Evolutionary conservation across 2,113 vertebrate genomes (phyloP).

Genomic region (Machaerirhynchus nigripectus): DNA sequence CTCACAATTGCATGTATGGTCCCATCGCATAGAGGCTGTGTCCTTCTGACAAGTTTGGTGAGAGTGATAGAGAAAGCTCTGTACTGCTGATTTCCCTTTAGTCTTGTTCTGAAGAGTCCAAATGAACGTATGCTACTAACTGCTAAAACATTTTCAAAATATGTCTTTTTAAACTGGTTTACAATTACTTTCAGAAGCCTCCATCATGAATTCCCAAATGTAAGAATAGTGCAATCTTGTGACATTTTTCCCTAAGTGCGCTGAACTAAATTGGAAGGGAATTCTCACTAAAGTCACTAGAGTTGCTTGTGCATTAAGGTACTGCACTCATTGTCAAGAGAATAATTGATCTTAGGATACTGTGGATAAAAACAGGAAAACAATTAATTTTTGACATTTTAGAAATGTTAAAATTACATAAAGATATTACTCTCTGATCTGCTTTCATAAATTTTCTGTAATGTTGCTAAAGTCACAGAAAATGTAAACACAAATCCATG

Average conservation of each 20-base stretch:
- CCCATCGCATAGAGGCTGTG: not conserved
- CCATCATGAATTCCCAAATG: not conserved
- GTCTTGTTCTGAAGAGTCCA: not conserved
- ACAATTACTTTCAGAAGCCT: not conserved
- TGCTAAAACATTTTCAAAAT: not conserved
- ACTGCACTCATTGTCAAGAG: not conserved
- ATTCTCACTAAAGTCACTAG: not conserved
- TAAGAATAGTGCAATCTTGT: not conserved
- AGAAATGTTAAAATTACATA: not conserved
- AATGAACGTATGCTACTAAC: not conserved
- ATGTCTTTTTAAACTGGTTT: not conserved
- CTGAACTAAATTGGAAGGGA: not conserved
- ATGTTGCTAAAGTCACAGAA: not conserved
- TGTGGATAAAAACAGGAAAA: not conserved
- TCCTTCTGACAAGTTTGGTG: not conserved
- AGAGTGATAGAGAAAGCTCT: not conserved
- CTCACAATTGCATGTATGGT: not conserved
- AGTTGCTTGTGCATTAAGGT: not conserved
- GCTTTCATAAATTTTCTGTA: not conserved
- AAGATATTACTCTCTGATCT: not conserved
- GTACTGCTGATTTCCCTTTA: not conserved
- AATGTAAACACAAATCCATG: not conserved
- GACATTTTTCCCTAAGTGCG: not conserved
- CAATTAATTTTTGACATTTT: not conserved
- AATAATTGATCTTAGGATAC: not conserved